phyloP scores from a whole-genome alignment of 1,140 invertebrate species.

The Drosophila carrolli region DNA sequence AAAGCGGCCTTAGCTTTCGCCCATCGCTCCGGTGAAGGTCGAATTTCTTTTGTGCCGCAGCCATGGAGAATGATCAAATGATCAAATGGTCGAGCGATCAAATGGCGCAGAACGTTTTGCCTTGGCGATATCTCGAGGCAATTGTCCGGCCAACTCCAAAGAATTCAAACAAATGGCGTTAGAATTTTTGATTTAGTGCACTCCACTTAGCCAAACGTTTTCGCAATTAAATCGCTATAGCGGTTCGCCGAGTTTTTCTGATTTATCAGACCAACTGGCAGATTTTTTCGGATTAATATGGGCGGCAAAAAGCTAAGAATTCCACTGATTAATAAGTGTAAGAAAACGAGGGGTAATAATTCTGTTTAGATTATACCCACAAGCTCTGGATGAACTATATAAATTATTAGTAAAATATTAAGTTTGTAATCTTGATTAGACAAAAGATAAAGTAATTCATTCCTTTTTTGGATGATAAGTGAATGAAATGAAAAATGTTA shows the following conservation, averaged over 20 bases:
- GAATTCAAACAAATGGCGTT: conserved; percentile 24
- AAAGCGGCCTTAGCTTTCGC: conserved; percentile 73
- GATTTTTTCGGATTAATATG: conserved; percentile 1
- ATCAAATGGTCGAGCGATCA: conserved; percentile 22
- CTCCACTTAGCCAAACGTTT: conserved; percentile 36
- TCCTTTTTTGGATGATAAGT: too few relatives aligned
- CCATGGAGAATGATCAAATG: conserved; percentile 47
- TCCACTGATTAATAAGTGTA: too few relatives aligned
- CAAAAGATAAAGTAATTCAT: too few relatives aligned
- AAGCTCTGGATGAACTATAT: too few relatives aligned
- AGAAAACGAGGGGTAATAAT: too few relatives aligned
- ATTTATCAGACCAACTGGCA: not conserved
- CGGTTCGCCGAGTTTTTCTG: conserved; percentile 12
- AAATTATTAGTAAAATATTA: too few relatives aligned
- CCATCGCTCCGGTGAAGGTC: conserved; percentile 65
- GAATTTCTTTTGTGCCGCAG: conserved; percentile 38
- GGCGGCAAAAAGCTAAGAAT: not conserved
- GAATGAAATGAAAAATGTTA: too few relatives aligned
- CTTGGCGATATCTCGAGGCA: conserved; percentile 35
- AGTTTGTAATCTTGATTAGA: too few relatives aligned
- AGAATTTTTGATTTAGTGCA: conserved; percentile 52
- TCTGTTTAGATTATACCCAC: too few relatives aligned
- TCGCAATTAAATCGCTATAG: conserved; percentile 30
- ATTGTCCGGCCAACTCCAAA: conserved; percentile 27
- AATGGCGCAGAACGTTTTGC: conserved; percentile 45